phyloP scores from a whole-genome alignment of 2,797 vertebrate species.

The Semotilus atromaculatus region DNA sequence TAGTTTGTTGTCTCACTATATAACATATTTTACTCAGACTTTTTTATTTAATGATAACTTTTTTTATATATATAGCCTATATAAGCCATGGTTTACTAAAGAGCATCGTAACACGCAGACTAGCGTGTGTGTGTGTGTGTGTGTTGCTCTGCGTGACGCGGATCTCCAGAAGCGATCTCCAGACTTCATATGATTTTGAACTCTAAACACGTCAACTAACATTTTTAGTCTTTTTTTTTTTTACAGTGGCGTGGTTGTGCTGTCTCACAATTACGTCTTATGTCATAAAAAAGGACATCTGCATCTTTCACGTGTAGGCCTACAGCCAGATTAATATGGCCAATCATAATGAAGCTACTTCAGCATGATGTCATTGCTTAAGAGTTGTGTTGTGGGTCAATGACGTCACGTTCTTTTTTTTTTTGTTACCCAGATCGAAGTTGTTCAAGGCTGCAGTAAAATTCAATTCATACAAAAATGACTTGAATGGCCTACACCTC shows the following conservation, averaged over 20 bases:
- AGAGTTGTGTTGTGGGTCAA: not conserved
- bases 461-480: not conserved
- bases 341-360: constrained; percentile 37
- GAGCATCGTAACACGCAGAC: not conserved
- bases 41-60: not conserved
- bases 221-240: not conserved
- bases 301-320: not conserved
- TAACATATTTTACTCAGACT: not conserved
- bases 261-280: not conserved
- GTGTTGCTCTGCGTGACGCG: not conserved
- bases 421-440: not conserved
- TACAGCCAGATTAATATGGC: constrained; percentile 7
- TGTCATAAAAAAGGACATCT: not conserved
- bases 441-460: not conserved
- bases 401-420: constrained; percentile 6
- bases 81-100: not conserved
- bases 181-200: not conserved
- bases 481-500: not conserved
- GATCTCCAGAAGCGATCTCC: not conserved
- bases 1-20: not conserved
- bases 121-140: not conserved
- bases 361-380: constrained; percentile 25
- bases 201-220: not conserved
- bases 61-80: too few species aligned
- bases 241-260: not conserved